Evolutionary conservation across 2,888 invertebrate species (phyloP).

Genomic region (Ophioninae sp.): DNA sequence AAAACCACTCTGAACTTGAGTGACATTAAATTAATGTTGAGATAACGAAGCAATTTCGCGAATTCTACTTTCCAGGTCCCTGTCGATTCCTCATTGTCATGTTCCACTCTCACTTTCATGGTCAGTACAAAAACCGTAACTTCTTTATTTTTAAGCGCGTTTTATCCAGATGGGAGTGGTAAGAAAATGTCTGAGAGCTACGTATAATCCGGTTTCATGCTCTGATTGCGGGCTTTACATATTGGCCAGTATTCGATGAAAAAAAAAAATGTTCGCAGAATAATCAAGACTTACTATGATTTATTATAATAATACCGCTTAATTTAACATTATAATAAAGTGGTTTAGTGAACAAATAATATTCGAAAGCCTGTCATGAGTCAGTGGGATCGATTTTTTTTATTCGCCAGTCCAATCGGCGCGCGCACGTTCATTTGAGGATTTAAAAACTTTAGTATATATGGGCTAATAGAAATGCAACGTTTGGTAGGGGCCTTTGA

Average conservation of each 20-base stretch:
- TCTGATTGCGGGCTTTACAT: constrained; percentile 44
- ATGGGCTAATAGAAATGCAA: constrained; percentile 1
- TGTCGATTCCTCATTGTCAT: constrained; percentile 1
- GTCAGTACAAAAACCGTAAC: constrained; percentile 2
- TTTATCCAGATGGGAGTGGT: constrained; percentile 18
- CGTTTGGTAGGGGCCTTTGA: not conserved
- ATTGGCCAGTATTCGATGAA: constrained; percentile 28
- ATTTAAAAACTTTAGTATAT: not conserved
- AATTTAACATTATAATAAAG: not conserved
- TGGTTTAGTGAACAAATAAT: not conserved
- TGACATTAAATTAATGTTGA: constrained; percentile 23
- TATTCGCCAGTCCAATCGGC: constrained; percentile 3
- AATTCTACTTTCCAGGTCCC: constrained; percentile 24
- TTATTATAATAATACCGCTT: not conserved
- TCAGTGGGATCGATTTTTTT: not conserved
- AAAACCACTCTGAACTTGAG: constrained; percentile 3
- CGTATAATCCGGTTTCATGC: constrained; percentile 53
- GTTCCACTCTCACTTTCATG: constrained; percentile 14
- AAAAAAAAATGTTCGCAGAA: constrained; percentile 11
- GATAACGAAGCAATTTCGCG: constrained; percentile 11
- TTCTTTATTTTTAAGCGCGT: constrained; percentile 6
- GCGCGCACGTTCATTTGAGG: not conserved
- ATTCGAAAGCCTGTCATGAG: not conserved
- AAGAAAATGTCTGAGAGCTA: constrained; percentile 26
- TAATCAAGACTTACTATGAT: constrained; percentile 17